phyloP scores from a whole-genome alignment of 2,113 vertebrate species.

The Cololabis saira region DNA sequence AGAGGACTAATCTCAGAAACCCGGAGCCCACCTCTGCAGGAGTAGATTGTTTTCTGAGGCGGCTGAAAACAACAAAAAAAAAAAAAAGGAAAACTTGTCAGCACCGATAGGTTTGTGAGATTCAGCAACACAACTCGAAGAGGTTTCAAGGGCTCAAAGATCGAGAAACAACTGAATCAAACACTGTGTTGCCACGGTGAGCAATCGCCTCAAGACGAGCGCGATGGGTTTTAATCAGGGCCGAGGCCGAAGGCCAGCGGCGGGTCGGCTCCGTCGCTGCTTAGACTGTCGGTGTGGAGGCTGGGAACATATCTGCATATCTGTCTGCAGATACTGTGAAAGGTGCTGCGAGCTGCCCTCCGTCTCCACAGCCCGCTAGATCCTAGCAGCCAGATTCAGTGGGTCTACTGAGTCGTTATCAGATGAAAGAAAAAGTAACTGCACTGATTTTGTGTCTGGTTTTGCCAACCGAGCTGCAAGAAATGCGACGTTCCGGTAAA shows the following conservation, averaged over 20 bases:
- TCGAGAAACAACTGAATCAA: constrained; percentile 32
- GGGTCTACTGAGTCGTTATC: background rate
- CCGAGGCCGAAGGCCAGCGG: constrained; percentile 8
- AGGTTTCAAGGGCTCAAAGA: constrained; percentile 22
- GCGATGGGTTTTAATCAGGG: constrained; percentile 42
- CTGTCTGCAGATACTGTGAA: no score
- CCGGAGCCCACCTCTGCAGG: constrained; percentile 21
- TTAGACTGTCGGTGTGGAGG: background rate
- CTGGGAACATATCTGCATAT: constrained; percentile 14
- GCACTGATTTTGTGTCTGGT: background rate
- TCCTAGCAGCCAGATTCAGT: background rate
- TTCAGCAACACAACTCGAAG: constrained; percentile 12
- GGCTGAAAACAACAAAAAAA: background rate
- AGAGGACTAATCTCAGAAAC: constrained; percentile 34
- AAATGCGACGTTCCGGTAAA: background rate
- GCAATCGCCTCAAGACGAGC: constrained; percentile 36
- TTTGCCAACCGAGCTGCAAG: background rate
- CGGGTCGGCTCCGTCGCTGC: background rate
- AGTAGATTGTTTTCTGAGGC: background rate
- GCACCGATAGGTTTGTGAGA: constrained; percentile 18
- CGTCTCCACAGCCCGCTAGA: background rate
- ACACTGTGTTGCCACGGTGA: constrained; percentile 4
- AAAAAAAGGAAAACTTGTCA: constrained; percentile 21
- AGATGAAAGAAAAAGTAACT: background rate
- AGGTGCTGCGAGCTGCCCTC: background rate